A percentile compares a stretch with the other conserved stretches of the same genome.
phyloP scores from a whole-genome alignment of 2,888 invertebrate genomes.

The Abscondita cerata region DNA sequence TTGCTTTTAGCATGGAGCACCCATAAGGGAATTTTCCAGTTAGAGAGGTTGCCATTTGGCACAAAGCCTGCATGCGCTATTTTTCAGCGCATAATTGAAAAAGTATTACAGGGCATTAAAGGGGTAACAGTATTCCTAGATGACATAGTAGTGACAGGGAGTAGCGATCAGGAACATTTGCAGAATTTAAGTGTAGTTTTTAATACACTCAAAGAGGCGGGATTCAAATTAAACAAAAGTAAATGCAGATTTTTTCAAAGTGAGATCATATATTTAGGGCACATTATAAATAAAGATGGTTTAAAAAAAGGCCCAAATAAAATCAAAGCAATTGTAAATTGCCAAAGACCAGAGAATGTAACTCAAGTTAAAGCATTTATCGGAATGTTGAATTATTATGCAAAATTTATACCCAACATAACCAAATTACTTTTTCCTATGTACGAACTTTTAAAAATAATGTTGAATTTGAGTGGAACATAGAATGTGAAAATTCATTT shows the following conservation, averaged over 20 bases:
- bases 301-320: too few relatives aligned
- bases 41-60: not conserved
- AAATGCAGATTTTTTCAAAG: not conserved
- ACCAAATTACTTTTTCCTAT: too few relatives aligned
- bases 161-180: too few relatives aligned
- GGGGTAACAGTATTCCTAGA: not conserved
- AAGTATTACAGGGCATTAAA: not conserved
- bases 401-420: too few relatives aligned
- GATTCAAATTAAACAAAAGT: not conserved
- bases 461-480: not conserved
- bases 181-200: not conserved
- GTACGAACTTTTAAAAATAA: not conserved
- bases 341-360: too few relatives aligned
- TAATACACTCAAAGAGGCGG: not conserved
- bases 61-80: too few relatives aligned
- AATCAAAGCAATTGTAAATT: too few relatives aligned
- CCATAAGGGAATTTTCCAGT: not conserved
- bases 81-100: too few relatives aligned
- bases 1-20: not conserved
- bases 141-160: too few relatives aligned
- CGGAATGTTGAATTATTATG: too few relatives aligned
- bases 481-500: not conserved
- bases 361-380: too few relatives aligned
- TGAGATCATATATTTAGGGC: not conserved
- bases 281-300: too few relatives aligned